A percentile compares a stretch with the other conserved stretches of the same genome.
phyloP scores from a whole-genome alignment of 2,113 vertebrate genomes.

The Daboia siamensis region DNA sequence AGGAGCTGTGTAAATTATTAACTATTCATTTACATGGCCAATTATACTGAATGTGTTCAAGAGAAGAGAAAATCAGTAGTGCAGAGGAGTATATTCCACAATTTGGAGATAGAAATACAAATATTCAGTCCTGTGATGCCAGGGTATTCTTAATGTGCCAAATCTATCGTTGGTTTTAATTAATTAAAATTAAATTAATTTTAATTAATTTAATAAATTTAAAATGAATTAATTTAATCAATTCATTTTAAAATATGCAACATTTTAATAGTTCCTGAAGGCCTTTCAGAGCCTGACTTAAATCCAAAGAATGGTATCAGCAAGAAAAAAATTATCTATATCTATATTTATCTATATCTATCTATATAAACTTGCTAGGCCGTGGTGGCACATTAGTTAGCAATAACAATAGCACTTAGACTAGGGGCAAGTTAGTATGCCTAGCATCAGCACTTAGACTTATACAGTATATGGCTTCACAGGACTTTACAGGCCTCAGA shows the following conservation, averaged over 20 bases:
- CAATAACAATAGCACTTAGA: too few relatives aligned
- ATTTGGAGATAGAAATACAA: background rate
- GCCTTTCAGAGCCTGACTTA: background rate
- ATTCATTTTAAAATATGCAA: background rate
- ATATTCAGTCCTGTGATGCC: background rate
- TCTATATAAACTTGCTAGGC: too few relatives aligned
- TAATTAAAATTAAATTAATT: too few relatives aligned
- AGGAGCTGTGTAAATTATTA: constrained; percentile 5
- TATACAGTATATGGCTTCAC: too few relatives aligned
- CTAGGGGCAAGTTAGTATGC: too few relatives aligned
- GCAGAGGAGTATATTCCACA: background rate
- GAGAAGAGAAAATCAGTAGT: background rate
- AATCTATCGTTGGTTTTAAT: background rate
- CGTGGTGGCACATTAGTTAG: too few relatives aligned
- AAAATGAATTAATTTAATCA: background rate
- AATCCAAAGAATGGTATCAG: background rate
- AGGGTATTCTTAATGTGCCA: background rate
- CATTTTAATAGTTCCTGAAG: background rate
- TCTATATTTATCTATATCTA: too few relatives aligned
- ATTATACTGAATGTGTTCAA: background rate
- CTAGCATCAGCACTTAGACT: too few relatives aligned
- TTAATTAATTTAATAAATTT: too few relatives aligned
- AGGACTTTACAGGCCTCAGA: too few relatives aligned
- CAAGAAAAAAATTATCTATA: too few relatives aligned
- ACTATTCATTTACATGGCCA: constrained; percentile 6